Evolutionary conservation across 2,113 vertebrate genomes (phyloP), one percentile per base, ranked within the genome.

Genomic region (Eulacestoma nigropectus): DNA sequence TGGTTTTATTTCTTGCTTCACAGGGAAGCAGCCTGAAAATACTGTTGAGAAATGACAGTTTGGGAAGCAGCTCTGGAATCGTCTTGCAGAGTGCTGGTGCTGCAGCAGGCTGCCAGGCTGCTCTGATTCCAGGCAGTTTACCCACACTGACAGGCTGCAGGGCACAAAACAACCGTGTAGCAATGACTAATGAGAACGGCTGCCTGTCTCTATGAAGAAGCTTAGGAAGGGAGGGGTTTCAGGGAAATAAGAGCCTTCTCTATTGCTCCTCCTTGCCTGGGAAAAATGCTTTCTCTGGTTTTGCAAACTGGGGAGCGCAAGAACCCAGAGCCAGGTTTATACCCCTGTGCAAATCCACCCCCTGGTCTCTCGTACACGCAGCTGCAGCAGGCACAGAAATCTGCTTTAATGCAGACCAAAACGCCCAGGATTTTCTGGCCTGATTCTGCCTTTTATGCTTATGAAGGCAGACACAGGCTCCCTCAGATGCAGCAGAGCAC

Each of bases 401-500:
- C 39, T 56, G 33, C 44, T 80, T 35, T 32, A 65, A 41, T 13
- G 20, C 17, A 53, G 46, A 4, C 37, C 56, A 49, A 69, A 86
- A 79, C 22, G 27, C 27, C 26, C 13, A 65, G n/a, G 59, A 70
- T 49, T 26, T 83, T 49, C 59, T 35, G 67, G 44, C 53, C 47
- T 4, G 2, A 5, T 59, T 55, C 18, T 6, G 5, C 6, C 44
- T 76, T 60, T 79, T 30, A 12, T 20, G 10, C 25, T 46, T n/a
- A 9, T 2, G 33, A 29, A 32, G 56, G 27, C 41, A 30, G 62
- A 25, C 3, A 6, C 7, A 32, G 10, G 5, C 19, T 35, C 22
- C 47, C 49, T 9, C 1, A 4, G 47, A 11, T 5, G 68, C 55
- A 49, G 80, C 0, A 0, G 11, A 25, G 52, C 30, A 3, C 4